Conservation (phyloP, 64 coral and sea anemone species). For the Montipora capricornis region DNA sequence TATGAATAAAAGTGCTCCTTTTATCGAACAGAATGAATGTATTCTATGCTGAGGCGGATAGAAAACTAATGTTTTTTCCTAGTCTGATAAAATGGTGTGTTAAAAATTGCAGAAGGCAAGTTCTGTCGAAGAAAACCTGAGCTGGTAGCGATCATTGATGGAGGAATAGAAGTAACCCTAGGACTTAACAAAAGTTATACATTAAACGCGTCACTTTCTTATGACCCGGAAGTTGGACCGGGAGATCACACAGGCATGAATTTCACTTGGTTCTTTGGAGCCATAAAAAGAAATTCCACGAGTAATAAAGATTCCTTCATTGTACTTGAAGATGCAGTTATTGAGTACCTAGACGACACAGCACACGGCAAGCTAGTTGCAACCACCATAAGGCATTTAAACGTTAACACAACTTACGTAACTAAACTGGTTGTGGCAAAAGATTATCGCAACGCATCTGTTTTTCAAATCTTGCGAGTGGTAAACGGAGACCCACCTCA, state of each 20-base stretch:
- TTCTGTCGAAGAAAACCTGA: constrained; percentile 10
- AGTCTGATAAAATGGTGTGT: neutral
- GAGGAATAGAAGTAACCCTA: neutral
- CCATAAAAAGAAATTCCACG: neutral
- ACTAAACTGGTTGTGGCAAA: constrained; percentile 25
- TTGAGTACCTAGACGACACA: neutral
- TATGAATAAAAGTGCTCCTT: no score
- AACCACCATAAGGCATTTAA: neutral
- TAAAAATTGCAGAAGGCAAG: neutral
- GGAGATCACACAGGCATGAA: constrained; percentile 28
- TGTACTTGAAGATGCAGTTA: neutral
- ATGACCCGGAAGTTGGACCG: constrained; percentile 58
- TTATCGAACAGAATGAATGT: no score
- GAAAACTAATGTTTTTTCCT: no score
- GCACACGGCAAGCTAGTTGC: neutral
- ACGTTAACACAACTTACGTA: neutral
- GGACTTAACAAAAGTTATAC: neutral
- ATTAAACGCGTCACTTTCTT: constrained; percentile 14
- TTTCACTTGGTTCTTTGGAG: constrained; percentile 23
- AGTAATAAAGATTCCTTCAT: neutral
- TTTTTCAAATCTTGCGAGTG: constrained; percentile 3
- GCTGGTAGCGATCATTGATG: constrained; percentile 13
- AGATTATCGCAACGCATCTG: neutral
- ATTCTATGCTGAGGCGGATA: no score
- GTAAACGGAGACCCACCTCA: constrained; percentile 31